Evolutionary conservation across 2,113 vertebrate species (phyloP).

Genomic region (Amphilophus citrinellus): DNA sequence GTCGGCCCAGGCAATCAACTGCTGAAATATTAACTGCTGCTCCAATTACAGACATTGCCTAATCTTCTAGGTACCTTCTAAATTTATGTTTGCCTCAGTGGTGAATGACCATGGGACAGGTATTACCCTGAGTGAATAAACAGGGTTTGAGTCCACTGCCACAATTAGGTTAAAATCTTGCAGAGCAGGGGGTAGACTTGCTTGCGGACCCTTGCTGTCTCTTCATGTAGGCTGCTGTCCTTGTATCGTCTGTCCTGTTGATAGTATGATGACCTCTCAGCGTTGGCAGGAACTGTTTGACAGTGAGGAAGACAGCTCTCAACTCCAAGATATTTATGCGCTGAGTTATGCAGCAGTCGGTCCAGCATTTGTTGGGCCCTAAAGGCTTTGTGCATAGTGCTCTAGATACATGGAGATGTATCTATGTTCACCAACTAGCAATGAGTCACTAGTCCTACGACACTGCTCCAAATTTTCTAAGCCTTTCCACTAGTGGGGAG

Average conservation of each 20-base stretch:
- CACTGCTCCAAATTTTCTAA: background rate
- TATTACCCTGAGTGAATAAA: background rate
- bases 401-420: no score
- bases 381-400: no score
- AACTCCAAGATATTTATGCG: background rate
- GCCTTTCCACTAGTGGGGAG: background rate
- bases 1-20: no score
- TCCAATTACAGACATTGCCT: background rate
- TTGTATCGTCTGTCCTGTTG: background rate
- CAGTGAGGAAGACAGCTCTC: background rate
- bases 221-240: background rate
- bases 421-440: no score
- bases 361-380: no score
- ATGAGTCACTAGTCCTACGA: no score
- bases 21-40: no score
- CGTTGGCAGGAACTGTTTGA: background rate
- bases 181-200: background rate
- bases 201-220: background rate
- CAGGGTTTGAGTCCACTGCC: background rate
- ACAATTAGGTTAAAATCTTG: background rate
- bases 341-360: background rate
- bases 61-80: background rate
- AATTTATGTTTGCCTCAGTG: background rate
- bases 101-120: background rate
- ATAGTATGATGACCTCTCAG: background rate